These are phyloP conservation scores for Anas bernieri DNA, from an alignment of 2,797 vertebrate species.

Conservation along the genomic window DNA sequence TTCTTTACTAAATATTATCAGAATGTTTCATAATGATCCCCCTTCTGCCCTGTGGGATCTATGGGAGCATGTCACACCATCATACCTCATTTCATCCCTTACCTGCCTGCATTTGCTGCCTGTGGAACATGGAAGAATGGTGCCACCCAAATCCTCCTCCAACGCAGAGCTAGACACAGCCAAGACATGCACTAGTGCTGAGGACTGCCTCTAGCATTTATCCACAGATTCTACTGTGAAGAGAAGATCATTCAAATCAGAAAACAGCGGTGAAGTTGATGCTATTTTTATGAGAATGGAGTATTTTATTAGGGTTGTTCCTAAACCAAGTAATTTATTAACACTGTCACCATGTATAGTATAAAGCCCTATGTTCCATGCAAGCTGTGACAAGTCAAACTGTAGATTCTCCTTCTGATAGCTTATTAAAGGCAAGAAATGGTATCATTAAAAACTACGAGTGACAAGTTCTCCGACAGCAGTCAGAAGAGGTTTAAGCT, in stretches of 20 bases:
- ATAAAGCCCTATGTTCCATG: neutral
- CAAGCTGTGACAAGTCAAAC: neutral
- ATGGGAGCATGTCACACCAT: neutral
- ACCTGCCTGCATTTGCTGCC: neutral
- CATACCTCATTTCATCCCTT: neutral
- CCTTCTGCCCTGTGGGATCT: neutral
- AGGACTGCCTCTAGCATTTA: neutral
- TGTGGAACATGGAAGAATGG: neutral
- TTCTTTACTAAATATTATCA: neutral
- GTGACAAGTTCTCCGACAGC: neutral
- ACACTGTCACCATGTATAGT: neutral
- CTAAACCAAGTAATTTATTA: neutral
- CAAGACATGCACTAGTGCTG: neutral
- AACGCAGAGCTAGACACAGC: neutral
- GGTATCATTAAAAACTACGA: neutral
- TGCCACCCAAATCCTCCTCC: neutral
- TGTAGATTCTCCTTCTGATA: neutral
- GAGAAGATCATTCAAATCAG: neutral
- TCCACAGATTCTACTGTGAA: neutral
- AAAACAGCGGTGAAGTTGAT: neutral
- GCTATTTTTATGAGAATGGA: neutral
- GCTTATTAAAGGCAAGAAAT: conserved; percentile 3
- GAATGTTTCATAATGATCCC: neutral
- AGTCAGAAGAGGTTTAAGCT: neutral
- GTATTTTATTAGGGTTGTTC: neutral